Conservation (phyloP, 2,113 vertebrate genomes). For the Nettapus auritus region DNA sequence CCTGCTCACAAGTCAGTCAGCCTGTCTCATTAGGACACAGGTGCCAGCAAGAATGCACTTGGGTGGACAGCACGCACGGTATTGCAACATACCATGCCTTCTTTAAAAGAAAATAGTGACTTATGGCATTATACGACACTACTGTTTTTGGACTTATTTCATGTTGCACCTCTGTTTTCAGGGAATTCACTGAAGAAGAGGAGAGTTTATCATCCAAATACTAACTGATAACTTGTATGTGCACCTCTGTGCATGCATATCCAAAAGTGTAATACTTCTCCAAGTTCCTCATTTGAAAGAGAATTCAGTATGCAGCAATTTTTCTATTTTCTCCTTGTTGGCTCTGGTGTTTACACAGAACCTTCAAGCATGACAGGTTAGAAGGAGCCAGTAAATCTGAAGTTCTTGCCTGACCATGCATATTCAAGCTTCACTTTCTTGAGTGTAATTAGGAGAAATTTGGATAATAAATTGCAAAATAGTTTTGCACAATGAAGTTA, state of each 20-base stretch:
- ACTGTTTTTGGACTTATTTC: background rate
- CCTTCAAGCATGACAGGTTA: background rate
- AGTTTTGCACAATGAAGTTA: background rate
- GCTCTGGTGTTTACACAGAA: background rate
- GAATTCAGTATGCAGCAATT: background rate
- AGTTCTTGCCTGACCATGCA: background rate
- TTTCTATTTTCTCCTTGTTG: background rate
- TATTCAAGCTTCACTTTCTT: background rate
- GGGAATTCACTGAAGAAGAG: background rate
- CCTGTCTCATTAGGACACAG: conserved; percentile 58
- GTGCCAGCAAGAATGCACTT: conserved; percentile 58
- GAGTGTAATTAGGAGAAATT: background rate
- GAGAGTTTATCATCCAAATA: background rate
- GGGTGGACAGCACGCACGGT: background rate
- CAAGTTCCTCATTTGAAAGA: background rate
- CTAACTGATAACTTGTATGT: background rate
- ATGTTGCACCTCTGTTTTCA: background rate
- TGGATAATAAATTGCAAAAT: background rate
- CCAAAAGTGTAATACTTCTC: background rate
- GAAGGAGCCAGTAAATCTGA: background rate
- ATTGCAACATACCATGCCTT: background rate
- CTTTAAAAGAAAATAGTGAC: background rate
- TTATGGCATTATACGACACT: background rate
- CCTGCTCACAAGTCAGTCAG: conserved; percentile 63
- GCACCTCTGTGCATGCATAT: background rate